Base-by-base conservation (phyloP, 2,888 invertebrate genomes). In the Junonia oenone region DNA sequence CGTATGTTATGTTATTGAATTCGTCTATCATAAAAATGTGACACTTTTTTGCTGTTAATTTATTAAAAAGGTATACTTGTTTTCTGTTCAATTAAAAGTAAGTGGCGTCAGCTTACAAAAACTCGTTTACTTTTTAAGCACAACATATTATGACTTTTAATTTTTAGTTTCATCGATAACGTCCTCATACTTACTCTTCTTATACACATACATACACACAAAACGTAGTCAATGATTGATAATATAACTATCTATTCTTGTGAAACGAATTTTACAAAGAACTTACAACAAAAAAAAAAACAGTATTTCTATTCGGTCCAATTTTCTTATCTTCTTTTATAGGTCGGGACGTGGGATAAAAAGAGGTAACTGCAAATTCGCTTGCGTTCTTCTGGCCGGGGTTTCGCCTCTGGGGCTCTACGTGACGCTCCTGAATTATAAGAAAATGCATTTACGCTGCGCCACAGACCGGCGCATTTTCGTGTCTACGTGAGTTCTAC, bases 351-450 rank as follows among this genome's bases (percentile, higher is more conserved):
- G 74, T 71, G 68, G 80, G 75, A 83, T 85, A 87, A 84, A 86
- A 84, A 81, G 81, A 76, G 80, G 80, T 82, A 83, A 84, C 81
- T 86, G 82, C 81, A 83, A 85, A 86, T 87, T 83, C 83, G 81
- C 81, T 75, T 72, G 83, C 85, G 80, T 83, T 81, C 83, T 79
- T 76, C 73, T 69, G 75, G 76, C 75, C 69, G 69, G 72, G 73
- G 68, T 77, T 75, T 75, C 72, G 75, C 78, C 78, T 69, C 76
- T 75, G 81, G 83, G 75, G 71, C 69, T 73, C 72, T 83, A 90
- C 90, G 89, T 90, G 90, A 89, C 84, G 85, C 77, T 79, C 74
- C 82, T 85, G 87, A 84, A 86, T 87, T 89, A 88, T 88, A 88
- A 88, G 85, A 88, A 89, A 89, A 89, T 88, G 86, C 87, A 88